Evolutionary conservation across 1,140 invertebrate species (phyloP).

Genomic region (Helicoverpa armigera): DNA sequence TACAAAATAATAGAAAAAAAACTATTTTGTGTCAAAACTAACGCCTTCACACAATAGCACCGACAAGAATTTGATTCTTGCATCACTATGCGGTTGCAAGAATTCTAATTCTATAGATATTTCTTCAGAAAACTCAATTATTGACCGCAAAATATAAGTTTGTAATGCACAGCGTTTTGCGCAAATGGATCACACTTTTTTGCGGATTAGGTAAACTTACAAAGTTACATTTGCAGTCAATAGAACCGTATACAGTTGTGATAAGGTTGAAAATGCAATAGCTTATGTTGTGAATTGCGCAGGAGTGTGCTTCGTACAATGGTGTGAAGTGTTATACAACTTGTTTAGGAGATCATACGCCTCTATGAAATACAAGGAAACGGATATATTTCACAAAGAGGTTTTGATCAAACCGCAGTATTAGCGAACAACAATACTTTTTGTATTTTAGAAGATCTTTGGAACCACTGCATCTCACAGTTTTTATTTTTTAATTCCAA

Average conservation of each 20-base stretch:
- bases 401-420: constrained; percentile 36
- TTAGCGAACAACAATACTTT: background rate
- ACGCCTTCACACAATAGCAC: constrained; percentile 42
- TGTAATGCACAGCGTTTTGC: constrained; percentile 39
- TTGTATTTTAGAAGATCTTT: no score
- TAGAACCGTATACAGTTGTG: background rate
- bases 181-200: constrained; percentile 45
- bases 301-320: background rate
- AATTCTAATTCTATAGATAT: constrained; percentile 4
- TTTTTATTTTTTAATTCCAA: no score
- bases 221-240: background rate
- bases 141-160: constrained; percentile 29
- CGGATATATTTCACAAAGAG: constrained; percentile 44
- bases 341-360: constrained; percentile 15
- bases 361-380: constrained; percentile 32
- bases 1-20: constrained; percentile 24
- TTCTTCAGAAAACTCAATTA: background rate
- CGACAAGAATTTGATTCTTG: background rate
- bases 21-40: constrained; percentile 51
- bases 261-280: constrained; percentile 19
- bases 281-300: no score
- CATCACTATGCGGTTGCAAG: background rate
- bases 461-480: no score
- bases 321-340: constrained; percentile 33
- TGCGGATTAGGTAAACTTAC: constrained; percentile 26